Conservation (phyloP, 2,797 vertebrate species). For the Apogon hyalosoma region DNA sequence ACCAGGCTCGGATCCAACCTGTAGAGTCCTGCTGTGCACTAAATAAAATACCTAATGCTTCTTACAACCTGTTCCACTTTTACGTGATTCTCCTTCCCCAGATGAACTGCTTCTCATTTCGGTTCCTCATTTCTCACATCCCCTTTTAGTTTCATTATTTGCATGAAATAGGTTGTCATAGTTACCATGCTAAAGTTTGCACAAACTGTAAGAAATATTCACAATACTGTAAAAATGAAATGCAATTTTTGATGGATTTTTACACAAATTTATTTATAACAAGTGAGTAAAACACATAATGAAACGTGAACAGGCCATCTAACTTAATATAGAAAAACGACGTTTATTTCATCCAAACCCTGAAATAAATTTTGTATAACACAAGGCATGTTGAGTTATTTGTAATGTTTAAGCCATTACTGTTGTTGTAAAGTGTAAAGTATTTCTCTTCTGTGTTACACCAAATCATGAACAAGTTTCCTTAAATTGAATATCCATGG, state of each 20-base stretch:
- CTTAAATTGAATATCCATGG: not conserved
- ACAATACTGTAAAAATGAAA: not conserved
- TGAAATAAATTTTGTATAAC: not conserved
- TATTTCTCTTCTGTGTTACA: too few relatives aligned
- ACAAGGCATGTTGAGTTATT: not conserved
- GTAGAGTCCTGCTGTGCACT: too few relatives aligned
- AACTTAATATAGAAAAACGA: not conserved
- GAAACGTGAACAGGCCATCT: not conserved
- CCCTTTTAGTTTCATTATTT: conserved; percentile 33
- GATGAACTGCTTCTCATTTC: conserved; percentile 56
- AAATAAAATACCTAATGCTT: not conserved
- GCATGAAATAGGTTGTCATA: conserved; percentile 51
- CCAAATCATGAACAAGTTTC: not conserved
- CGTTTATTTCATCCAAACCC: not conserved
- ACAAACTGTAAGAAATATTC: too few relatives aligned
- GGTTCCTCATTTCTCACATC: conserved; percentile 70
- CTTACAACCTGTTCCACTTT: conserved; percentile 1
- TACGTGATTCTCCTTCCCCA: conserved; percentile 30
- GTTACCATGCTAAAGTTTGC: not conserved
- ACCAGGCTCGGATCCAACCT: too few relatives aligned
- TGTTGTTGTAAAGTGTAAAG: too few relatives aligned
- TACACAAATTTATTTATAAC: conserved; percentile 33
- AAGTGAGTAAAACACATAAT: not conserved
- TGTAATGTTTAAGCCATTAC: too few relatives aligned
- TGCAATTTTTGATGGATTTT: not conserved